Base-by-base conservation (phyloP, 1,140 invertebrate species). In the Drosophila malerkotliana region DNA sequence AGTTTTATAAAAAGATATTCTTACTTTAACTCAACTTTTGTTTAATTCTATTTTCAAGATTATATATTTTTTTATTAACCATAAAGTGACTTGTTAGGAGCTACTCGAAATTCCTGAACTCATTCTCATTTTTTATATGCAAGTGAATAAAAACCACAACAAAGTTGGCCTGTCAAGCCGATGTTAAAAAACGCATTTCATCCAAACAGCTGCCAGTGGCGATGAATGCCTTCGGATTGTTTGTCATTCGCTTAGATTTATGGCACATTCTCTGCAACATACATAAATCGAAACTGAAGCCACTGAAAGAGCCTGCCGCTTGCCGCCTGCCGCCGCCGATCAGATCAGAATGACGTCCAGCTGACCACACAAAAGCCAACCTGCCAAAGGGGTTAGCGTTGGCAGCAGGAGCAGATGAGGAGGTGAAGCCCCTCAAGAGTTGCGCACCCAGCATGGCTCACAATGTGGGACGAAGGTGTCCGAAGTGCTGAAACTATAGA, bases 241-340 rank as follows among this genome's bases (percentile, higher is more conserved):
- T 75, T 75, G 72, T 75, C 72, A 75, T 64, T 75, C 60, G 72
- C 60, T 75, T 75, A 75, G 72, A 75, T 75, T 75, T 75, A 75
- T 75, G 72, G 72, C 72, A 75, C 71, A 58, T 75, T 75, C 72
- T 39, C 53, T 48, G 54, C 54, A 74, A 58, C 72, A 75, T 74
- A 58, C 72, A 75, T 74, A 75, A 66, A 75, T 74, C 72, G 72
- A 75, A 74, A 39, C 72, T 45, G 71, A 74, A 74, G 60, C 60
- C 71, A 15, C 64, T 44, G 21, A 41, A 48, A 12, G 10, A 37
- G 34, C 34, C 34, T 37, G 39, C 39, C 39, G 14, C 14, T 12
- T 44, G 41, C n/a, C 18, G 51, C 44, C 66, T 52, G 67, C 64
- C 44, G 64, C 48, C 61, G 48, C 55, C 26, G 59, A 74, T 74